A percentile compares a stretch with the other conserved stretches of the same genome.
These are phyloP conservation scores for Heteractis magnifica DNA, from an alignment of 92 coral and sea anemone genomes.

Conservation along the genomic window DNA sequence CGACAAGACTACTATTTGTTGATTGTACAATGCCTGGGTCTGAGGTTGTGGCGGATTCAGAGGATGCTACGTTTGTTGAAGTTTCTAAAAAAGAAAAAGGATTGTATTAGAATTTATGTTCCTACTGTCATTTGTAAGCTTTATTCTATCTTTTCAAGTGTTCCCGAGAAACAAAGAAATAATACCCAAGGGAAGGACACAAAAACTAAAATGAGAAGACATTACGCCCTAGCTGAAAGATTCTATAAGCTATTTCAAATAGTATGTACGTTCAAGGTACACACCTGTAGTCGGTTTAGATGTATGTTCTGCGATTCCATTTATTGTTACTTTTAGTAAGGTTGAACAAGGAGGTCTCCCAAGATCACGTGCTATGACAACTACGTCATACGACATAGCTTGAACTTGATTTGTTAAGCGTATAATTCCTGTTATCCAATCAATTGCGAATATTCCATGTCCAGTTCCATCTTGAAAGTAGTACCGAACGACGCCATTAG, in stretches of 20 bases:
- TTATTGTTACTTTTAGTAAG: conserved; percentile 30
- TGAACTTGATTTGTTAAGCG: conserved; percentile 14
- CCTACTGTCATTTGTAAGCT: neutral
- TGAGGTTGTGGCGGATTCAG: neutral
- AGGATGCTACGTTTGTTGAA: neutral
- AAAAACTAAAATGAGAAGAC: neutral
- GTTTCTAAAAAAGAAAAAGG: neutral
- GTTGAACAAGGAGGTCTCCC: conserved; percentile 58
- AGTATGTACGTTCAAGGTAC: neutral
- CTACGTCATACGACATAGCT: conserved; percentile 31
- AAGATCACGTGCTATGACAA: conserved; percentile 57
- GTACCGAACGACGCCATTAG: conserved; percentile 54
- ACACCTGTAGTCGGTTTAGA: conserved; percentile 26
- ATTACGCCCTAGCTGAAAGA: too few species aligned
- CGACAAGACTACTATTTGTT: neutral
- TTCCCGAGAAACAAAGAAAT: neutral
- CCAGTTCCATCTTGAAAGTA: conserved; percentile 1
- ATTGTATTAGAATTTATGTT: neutral
- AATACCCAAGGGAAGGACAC: too few species aligned
- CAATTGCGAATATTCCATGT: conserved; percentile 41
- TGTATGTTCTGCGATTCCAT: conserved; percentile 23
- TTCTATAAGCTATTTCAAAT: neutral
- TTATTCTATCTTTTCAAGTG: too few species aligned
- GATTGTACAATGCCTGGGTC: neutral
- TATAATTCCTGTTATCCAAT: conserved; percentile 35